phyloP scores from a whole-genome alignment of 1,140 invertebrate genomes.

The Drosophila ambigua region DNA sequence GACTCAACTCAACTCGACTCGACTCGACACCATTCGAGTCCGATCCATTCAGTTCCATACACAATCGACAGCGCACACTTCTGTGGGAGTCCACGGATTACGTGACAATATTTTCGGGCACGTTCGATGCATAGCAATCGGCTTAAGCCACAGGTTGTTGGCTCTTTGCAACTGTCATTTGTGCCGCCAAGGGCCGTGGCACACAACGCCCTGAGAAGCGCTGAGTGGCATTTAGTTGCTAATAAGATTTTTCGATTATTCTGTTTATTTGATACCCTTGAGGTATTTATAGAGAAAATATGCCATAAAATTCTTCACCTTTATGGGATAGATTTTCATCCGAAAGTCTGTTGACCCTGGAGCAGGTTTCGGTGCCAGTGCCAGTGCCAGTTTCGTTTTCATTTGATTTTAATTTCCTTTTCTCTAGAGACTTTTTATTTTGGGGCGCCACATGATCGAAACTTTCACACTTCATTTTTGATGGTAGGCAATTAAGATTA shows the following conservation, averaged over 20 bases:
- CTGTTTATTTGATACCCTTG: too few relatives aligned
- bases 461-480: conserved; percentile 62
- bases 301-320: conserved; percentile 24
- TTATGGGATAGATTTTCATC: background rate
- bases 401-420: conserved; percentile 17
- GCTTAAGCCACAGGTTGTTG: conserved; percentile 35
- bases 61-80: conserved; percentile 16
- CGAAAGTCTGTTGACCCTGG: conserved; percentile 24
- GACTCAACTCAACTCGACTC: background rate
- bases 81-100: conserved; percentile 47
- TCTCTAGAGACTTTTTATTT: conserved; percentile 6
- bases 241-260: background rate
- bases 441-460: conserved; percentile 1
- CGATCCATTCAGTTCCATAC: conserved; percentile 16
- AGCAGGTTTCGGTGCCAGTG: background rate
- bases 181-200: conserved; percentile 12
- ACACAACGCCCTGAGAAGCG: conserved; percentile 38
- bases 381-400: too few relatives aligned
- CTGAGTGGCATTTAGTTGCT: background rate
- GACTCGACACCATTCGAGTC: background rate
- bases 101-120: conserved; percentile 73
- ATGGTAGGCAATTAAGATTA: conserved; percentile 43
- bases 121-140: conserved; percentile 65
- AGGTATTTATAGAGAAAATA: conserved; percentile 10
- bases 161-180: conserved; percentile 7